Conservation (phyloP, 1,140 invertebrate genomes). For the Eurosta solidaginis region DNA sequence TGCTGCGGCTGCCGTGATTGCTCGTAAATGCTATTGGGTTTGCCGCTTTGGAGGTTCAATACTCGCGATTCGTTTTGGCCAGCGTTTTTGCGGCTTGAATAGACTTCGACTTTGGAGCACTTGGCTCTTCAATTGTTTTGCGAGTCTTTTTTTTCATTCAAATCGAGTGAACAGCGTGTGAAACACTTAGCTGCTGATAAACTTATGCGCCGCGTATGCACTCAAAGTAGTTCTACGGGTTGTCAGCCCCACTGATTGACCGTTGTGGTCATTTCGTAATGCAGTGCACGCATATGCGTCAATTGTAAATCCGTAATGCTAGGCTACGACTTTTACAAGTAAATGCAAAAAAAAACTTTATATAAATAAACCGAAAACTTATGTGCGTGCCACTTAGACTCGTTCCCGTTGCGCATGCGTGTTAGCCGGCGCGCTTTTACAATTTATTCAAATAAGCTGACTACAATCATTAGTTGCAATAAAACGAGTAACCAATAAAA, state of each 20-base stretch:
- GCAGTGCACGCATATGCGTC: not conserved
- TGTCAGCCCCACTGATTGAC: not conserved
- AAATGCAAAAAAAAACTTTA: not conserved
- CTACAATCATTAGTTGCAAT: not conserved
- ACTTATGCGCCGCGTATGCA: not conserved
- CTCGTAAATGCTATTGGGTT: not conserved
- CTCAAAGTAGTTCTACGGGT: not conserved
- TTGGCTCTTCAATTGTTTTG: not conserved
- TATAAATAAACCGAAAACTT: not conserved
- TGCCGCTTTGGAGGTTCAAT: not conserved
- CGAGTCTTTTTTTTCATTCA: not conserved
- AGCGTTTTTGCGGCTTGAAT: not conserved
- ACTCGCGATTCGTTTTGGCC: not conserved
- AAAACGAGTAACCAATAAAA: not conserved
- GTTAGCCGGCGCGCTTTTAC: not conserved
- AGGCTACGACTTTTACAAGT: not conserved
- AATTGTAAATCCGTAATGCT: not conserved
- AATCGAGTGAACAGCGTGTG: constrained; percentile 14
- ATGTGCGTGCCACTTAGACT: not conserved
- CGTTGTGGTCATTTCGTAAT: constrained; percentile 2
- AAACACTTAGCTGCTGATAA: not conserved
- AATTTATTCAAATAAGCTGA: constrained; percentile 23
- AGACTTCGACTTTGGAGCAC: no score
- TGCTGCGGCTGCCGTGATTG: not conserved
- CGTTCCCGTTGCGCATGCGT: not conserved